Base-by-base conservation (phyloP, 2,888 invertebrate species). In the Gerosis bhagava region DNA sequence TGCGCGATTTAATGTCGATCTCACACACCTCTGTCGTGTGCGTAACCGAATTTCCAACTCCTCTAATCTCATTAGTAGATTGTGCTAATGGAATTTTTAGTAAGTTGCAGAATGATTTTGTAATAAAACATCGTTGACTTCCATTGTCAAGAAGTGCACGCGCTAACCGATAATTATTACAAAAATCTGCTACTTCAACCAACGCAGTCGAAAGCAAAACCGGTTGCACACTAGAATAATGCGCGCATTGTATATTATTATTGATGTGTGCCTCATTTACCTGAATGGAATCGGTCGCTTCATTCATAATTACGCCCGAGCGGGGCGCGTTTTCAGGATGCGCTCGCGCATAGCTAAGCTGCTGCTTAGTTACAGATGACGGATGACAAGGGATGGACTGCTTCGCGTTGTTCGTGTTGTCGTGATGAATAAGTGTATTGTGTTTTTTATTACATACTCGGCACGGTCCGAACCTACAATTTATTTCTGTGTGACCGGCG, bases 171-270 rank as follows among this genome's bases (percentile, higher is more conserved):
- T 40, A 51, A 1, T 41, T 45, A 34, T 50, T 35, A 16, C 35
- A 22, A 7, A 6, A 11, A 40, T 49, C 49, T 5, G 21, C 15
- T n/a, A 57, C 21, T 41, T 56, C 53, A 2, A 60, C 50, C 10
- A 59, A 16, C 1, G 60, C 59, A 1, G 60, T 60, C 1, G 57
- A 59, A 16, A 59, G 36, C 10, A 57, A 41, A 10, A 58, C 61
- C 1, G 45, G 29, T 32, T 53, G 22, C 28, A 29, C 28, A 29
- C 28, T 8, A 11, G 28, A 29, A 8, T 5, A 29, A 13, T 29
- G 8, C 28, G 28, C 28, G 28, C 15, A 29, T 29, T 29, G 28
- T 29, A n/a, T n/a, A n/a, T 29, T 29, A 13, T 7, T 29, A 29
- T 29, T 8, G 12, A 29, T 29, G 28, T 29, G 28, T 29, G 28